Evolutionary conservation across 2,888 invertebrate species (phyloP).

Genomic region (Cosmia pyralina): DNA sequence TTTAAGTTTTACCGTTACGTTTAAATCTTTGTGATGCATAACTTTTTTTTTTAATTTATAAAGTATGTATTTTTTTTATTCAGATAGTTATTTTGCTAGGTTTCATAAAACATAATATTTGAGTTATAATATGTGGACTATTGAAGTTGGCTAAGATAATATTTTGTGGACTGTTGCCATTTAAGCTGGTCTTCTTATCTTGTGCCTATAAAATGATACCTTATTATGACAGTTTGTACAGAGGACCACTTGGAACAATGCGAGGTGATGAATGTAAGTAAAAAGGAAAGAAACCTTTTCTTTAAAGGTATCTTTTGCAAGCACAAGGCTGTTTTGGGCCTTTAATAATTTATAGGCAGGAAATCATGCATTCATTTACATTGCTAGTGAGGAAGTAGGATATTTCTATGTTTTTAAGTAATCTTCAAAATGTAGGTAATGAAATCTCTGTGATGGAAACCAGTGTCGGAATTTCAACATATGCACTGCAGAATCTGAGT

Average conservation of each 20-base stretch:
- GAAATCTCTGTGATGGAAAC: slow-evolving; percentile 88
- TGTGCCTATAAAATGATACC: slow-evolving; percentile 84
- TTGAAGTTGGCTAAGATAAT: slow-evolving; percentile 48
- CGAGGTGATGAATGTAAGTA: slow-evolving; percentile 87
- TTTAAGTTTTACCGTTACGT: slow-evolving; percentile 64
- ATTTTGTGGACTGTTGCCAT: slow-evolving; percentile 77
- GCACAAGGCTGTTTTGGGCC: slow-evolving; percentile 81
- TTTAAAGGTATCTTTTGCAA: slow-evolving; percentile 83
- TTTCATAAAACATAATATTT: slow-evolving; percentile 62
- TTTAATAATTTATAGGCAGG: slow-evolving; percentile 81
- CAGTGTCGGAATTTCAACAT: slow-evolving; percentile 85
- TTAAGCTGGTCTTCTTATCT: slow-evolving; percentile 69
- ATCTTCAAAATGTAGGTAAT: slow-evolving; percentile 83
- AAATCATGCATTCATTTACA: slow-evolving; percentile 86
- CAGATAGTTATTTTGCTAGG: slow-evolving; percentile 58
- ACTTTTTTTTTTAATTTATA: slow-evolving; percentile 59
- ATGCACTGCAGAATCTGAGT: slow-evolving; percentile 86
- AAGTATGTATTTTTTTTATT: slow-evolving; percentile 55
- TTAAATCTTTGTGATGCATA: slow-evolving; percentile 62
- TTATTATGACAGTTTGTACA: slow-evolving; percentile 85
- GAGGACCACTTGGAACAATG: slow-evolving; percentile 84
- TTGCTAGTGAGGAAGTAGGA: slow-evolving; percentile 83
- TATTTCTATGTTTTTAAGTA: slow-evolving; percentile 85
- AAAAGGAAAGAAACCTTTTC: slow-evolving; percentile 76
- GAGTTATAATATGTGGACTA: slow-evolving; percentile 54